Evolutionary conservation across 2,888 invertebrate species (phyloP).

Genomic region (Scaptomyza cyrtandrae): DNA sequence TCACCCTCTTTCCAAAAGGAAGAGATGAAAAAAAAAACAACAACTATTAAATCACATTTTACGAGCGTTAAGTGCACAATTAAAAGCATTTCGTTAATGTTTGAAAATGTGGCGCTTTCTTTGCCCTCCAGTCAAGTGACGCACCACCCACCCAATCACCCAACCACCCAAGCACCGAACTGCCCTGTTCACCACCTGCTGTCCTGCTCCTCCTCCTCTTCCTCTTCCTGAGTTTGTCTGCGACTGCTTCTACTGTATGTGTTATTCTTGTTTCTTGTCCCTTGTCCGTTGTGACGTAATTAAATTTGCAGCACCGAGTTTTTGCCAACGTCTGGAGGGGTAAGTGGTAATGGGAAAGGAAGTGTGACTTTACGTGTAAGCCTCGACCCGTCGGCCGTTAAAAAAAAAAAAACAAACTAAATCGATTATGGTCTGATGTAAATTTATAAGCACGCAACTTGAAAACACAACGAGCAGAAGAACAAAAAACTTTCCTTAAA

Average conservation of each 20-base stretch:
- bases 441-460: constrained; percentile 25
- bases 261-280: constrained; percentile 8
- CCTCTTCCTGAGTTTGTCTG: too few relatives aligned
- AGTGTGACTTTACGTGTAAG: too few relatives aligned
- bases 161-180: constrained; percentile 1
- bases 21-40: constrained; percentile 1
- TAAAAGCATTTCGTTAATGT: constrained; percentile 76
- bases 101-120: constrained; percentile 64
- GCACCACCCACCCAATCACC: not conserved
- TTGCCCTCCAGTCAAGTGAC: constrained; percentile 12
- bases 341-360: too few relatives aligned
- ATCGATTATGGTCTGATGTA: constrained; percentile 61
- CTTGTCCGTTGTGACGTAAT: constrained; percentile 58
- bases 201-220: not conserved
- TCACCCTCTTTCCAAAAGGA: not conserved
- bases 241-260: not conserved
- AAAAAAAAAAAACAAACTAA: constrained; percentile 35
- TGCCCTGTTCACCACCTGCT: constrained; percentile 1
- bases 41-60: constrained; percentile 78
- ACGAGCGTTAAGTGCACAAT: constrained; percentile 79
- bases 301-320: constrained; percentile 57
- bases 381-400: too few relatives aligned
- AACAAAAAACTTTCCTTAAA: not conserved
- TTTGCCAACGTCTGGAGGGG: not conserved
- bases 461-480: constrained; percentile 3